Percentiles rank a stretch among this genome's conserved stretches.
phyloP scores from a whole-genome alignment of 2,888 invertebrate genomes.

The Agapetus fuscipes region DNA sequence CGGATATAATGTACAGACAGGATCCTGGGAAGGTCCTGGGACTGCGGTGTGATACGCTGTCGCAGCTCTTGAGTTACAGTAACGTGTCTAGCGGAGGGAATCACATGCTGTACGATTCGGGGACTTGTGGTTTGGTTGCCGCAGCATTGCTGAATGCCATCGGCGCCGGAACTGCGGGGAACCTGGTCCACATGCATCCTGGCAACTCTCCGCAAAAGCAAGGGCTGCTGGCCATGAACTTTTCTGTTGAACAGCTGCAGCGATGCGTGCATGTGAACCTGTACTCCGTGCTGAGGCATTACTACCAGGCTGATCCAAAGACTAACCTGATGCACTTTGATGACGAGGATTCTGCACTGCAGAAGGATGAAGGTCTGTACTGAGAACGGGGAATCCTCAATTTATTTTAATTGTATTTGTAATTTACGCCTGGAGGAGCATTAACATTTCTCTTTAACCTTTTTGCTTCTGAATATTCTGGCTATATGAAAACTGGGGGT shows the following conservation, averaged over 20 bases:
- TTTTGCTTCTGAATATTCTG: no score
- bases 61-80: conserved; percentile 74
- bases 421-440: conserved; percentile 19
- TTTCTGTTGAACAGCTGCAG: conserved; percentile 56
- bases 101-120: conserved; percentile 80
- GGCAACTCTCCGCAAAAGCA: conserved; percentile 73
- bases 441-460: no score
- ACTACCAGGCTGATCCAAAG: conserved; percentile 46
- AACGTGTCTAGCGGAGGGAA: conserved; percentile 72
- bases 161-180: conserved; percentile 52
- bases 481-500: no score
- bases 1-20: conserved; percentile 75
- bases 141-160: conserved; percentile 76
- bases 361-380: conserved; percentile 18
- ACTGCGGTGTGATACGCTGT: conserved; percentile 77
- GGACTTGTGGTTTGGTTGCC: conserved; percentile 74
- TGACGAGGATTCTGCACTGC: no score
- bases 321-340: not conserved
- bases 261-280: conserved; percentile 68
- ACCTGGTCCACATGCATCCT: conserved; percentile 66
- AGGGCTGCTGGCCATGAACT: conserved; percentile 72
- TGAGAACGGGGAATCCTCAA: conserved; percentile 6
- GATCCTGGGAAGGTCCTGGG: conserved; percentile 67
- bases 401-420: no score
- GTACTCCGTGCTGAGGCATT: conserved; percentile 61